Base-by-base conservation (phyloP, 2,113 vertebrate genomes). In the Neolamprologus devosi region DNA sequence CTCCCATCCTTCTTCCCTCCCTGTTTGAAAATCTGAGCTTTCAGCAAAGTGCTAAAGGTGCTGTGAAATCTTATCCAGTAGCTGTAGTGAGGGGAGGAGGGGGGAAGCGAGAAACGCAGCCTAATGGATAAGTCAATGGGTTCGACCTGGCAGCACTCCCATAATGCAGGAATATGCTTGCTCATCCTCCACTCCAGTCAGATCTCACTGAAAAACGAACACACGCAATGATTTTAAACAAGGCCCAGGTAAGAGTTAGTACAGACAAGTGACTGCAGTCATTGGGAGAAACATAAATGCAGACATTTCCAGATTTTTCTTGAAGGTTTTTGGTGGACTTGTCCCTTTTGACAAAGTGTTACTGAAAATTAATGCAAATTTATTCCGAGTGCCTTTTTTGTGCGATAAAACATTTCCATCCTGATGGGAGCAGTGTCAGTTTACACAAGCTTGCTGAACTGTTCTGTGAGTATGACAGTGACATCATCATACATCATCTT, bases 101-200 rank as follows among this genome's bases (percentile, higher is more conserved):
- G 9, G 35, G 63, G 8, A 7, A 57, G 75, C 16, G 60, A 81
- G 65, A 81, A 26, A 65, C 7, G 19, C 23, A 80, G 63, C 75
- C 40, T 45, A 78, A 63, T 65, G 89, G 92, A 81, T 19, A 84
- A 94, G 96, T 95, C 94, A 93, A 5, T 83, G 94, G 92, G 96
- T 97, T 96, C 92, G 55, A 86, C 85, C 26, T 96, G 96, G 96
- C 95, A 90, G 84, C 33, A 2, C 51, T 94, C 95, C 95, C 68
- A 73, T 90, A 81, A 93, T 95, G 96, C 95, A 95, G 94, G 73
- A 79, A 73, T 37, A 30, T 49, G 60, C 55, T 80, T 54, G 11
- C 11, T 49, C 42, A 7, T 60, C 26, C n/a, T 84, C 78, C 13
- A 37, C 45, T 79, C 42, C 30, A 30, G 86, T 78, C 68, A 81